phyloP scores from a whole-genome alignment of 2,888 invertebrate genomes.

The Pandemis corylana region DNA sequence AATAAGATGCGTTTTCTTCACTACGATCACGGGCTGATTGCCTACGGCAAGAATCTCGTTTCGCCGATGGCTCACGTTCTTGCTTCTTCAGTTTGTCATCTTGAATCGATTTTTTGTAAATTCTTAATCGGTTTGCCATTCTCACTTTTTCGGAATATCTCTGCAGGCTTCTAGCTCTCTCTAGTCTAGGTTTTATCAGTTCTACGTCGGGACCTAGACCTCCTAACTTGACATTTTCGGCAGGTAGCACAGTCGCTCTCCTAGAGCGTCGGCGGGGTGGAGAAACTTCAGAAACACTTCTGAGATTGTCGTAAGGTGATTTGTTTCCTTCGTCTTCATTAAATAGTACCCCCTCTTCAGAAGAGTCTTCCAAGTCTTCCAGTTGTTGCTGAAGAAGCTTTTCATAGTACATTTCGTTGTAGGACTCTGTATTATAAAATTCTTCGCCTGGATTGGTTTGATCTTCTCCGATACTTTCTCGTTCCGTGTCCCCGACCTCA shows the following conservation, averaged over 20 bases:
- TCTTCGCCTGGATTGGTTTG: conserved; percentile 55
- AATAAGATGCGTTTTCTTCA: conserved; percentile 60
- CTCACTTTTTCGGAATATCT: conserved; percentile 79
- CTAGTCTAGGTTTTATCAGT: conserved; percentile 73
- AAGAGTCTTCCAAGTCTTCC: conserved; percentile 62
- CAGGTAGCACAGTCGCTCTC: conserved; percentile 60
- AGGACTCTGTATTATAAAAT: conserved; percentile 74
- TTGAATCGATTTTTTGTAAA: conserved; percentile 71
- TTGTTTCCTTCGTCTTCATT: conserved; percentile 53
- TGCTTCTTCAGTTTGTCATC: conserved; percentile 58
- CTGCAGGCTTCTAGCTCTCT: conserved; percentile 78
- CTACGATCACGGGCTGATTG: conserved; percentile 45
- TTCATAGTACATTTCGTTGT: conserved; percentile 78
- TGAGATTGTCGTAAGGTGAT: conserved; percentile 58
- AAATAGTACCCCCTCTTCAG: conserved; percentile 59
- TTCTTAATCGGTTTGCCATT: conserved; percentile 76
- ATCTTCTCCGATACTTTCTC: conserved; percentile 70
- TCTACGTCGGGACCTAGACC: conserved; percentile 78
- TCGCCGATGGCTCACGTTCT: conserved; percentile 52
- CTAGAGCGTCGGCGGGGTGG: conserved; percentile 60
- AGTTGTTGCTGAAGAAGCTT: conserved; percentile 65
- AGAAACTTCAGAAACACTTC: conserved; percentile 73
- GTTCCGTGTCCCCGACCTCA: conserved; percentile 76
- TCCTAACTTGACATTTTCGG: conserved; percentile 68
- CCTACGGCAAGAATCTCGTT: conserved; percentile 48